Conservation (phyloP, 2,888 invertebrate species). For the Drosophila helvetica region DNA sequence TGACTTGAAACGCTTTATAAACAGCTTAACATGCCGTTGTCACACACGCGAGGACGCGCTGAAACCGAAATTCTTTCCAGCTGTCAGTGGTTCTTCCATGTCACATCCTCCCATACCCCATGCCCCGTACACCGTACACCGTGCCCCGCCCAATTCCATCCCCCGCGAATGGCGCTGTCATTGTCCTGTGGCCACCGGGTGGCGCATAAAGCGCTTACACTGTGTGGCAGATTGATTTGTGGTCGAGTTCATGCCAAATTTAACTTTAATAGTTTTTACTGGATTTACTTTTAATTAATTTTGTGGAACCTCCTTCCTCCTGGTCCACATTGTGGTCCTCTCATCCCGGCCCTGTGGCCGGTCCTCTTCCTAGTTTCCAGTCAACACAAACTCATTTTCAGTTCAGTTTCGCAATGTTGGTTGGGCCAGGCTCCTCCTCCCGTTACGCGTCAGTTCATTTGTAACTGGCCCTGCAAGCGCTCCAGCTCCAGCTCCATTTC, state of each 20-base stretch:
- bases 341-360: not conserved
- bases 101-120: not conserved
- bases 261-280: constrained; percentile 78
- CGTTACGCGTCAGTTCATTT: constrained; percentile 67
- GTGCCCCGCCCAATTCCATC: constrained; percentile 23
- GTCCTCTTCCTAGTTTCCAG: not conserved
- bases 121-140: constrained; percentile 3
- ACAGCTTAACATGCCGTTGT: constrained; percentile 74
- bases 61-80: constrained; percentile 45
- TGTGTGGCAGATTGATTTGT: constrained; percentile 76
- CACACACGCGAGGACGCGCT: constrained; percentile 53
- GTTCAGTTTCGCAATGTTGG: constrained; percentile 20
- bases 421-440: constrained; percentile 14
- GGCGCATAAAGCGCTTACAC: constrained; percentile 65
- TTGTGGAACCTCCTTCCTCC: constrained; percentile 49
- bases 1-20: constrained; percentile 73
- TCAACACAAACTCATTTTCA: not conserved
- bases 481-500: constrained; percentile 16
- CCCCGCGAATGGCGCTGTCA: constrained; percentile 15
- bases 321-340: constrained; percentile 11
- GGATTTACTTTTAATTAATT: constrained; percentile 78
- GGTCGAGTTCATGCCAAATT: constrained; percentile 78
- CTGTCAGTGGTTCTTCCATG: constrained; percentile 33
- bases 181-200: constrained; percentile 9
- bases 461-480: constrained; percentile 55